Percentiles rank a stretch among this genome's conserved stretches.
These are phyloP conservation scores for Notodonta dromedarius DNA, from an alignment of 2,888 invertebrate genomes.

Conservation along the genomic window DNA sequence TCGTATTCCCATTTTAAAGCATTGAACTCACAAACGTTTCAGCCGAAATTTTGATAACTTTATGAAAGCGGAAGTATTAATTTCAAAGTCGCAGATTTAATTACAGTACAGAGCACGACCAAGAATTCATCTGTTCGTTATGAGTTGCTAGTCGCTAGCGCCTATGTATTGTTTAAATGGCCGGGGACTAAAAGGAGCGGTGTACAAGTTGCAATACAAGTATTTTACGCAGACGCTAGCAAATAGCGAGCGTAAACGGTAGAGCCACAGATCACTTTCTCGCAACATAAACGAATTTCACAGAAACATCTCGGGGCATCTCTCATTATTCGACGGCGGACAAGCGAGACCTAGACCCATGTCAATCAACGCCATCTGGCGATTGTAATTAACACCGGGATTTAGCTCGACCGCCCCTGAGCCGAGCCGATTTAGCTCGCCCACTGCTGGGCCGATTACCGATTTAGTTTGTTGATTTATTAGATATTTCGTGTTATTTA, in stretches of 20 bases:
- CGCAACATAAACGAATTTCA: neutral
- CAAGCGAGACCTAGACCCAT: slow-evolving; percentile 22
- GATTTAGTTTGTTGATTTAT: slow-evolving; percentile 33
- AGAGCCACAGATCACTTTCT: neutral
- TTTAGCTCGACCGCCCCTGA: slow-evolving; percentile 12
- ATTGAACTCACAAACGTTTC: neutral
- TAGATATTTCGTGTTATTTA: slow-evolving; percentile 21
- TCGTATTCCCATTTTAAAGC: neutral
- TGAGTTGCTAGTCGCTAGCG: no score
- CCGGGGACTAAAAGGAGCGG: no score
- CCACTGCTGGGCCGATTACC: slow-evolving; percentile 9
- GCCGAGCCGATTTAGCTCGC: slow-evolving; percentile 8
- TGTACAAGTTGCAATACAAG: no score
- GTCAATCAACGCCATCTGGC: slow-evolving; percentile 42
- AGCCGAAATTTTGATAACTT: no score
- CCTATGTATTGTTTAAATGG: no score
- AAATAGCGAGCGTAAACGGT: no score
- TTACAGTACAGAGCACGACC: no score
- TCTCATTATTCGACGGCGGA: neutral
- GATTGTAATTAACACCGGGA: slow-evolving; percentile 34
- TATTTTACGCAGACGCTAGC: no score
- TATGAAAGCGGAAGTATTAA: no score
- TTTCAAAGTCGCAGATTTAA: no score
- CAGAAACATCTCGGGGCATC: neutral
- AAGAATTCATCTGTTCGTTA: no score